Percentiles rank a stretch among this genome's conserved stretches.
phyloP scores from a whole-genome alignment of 2,113 vertebrate genomes.

The Dicrurus megarhynchus region DNA sequence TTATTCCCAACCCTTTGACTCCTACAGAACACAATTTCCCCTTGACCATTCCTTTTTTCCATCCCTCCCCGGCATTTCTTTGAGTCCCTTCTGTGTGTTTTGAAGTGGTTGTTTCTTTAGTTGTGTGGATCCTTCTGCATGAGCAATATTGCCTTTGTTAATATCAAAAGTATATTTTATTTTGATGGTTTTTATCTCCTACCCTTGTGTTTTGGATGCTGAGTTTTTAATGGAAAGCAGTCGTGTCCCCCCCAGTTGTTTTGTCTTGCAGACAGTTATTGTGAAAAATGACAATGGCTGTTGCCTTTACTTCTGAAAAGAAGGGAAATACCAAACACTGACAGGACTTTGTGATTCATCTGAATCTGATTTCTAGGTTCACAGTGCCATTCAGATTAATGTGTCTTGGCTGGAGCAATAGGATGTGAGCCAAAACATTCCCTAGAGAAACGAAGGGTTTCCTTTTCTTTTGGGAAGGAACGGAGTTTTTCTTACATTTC shows the following conservation, averaged over 20 bases:
- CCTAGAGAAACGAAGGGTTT: background rate
- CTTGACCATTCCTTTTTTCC: background rate
- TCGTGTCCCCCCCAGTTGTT: background rate
- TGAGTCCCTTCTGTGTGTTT: background rate
- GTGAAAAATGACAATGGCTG: conserved; percentile 17
- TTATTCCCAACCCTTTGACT: background rate
- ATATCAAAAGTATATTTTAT: background rate
- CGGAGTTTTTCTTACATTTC: background rate
- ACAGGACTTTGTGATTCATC: conserved; percentile 10
- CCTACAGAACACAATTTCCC: background rate
- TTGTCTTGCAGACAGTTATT: conserved; percentile 12
- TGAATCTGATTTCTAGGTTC: conserved; percentile 48
- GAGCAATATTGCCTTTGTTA: background rate
- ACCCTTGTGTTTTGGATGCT: background rate
- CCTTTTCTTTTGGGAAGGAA: background rate
- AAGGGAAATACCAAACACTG: conserved; percentile 31
- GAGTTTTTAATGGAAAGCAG: conserved; percentile 38
- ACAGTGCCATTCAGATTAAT: conserved; percentile 12
- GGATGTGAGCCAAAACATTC: background rate
- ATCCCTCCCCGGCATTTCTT: background rate
- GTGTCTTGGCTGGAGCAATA: background rate
- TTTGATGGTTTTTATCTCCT: background rate
- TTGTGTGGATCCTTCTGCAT: background rate
- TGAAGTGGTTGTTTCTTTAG: background rate
- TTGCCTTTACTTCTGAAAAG: conserved; percentile 13